A percentile compares a stretch with the other conserved stretches of the same genome.
phyloP scores from a whole-genome alignment of 2,113 vertebrate species.

The Cololabis saira region DNA sequence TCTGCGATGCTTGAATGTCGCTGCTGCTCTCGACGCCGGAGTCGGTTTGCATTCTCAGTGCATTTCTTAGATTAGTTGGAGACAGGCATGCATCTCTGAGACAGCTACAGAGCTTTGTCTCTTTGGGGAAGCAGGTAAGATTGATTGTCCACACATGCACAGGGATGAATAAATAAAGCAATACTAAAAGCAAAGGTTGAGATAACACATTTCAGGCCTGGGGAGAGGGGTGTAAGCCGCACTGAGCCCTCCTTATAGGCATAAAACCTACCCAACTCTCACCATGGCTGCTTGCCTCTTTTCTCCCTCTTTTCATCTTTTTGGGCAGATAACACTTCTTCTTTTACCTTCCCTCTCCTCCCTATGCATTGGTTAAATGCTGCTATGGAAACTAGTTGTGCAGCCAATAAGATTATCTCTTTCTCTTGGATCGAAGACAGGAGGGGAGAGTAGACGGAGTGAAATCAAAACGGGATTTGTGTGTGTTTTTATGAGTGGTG shows the following conservation, averaged over 20 bases:
- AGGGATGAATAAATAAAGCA: constrained; percentile 71
- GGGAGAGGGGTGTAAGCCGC: constrained; percentile 19
- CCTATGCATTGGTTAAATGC: constrained; percentile 73
- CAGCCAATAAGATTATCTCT: constrained; percentile 60
- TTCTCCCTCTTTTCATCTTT: constrained; percentile 62
- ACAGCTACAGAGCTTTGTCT: constrained; percentile 42
- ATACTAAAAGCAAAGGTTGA: constrained; percentile 62
- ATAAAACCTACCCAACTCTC: constrained; percentile 34
- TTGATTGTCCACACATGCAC: constrained; percentile 63
- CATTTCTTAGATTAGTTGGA: constrained; percentile 60
- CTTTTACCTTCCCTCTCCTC: constrained; percentile 53
- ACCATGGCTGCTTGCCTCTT: constrained; percentile 22
- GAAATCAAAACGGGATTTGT: constrained; percentile 79
- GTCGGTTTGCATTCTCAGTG: constrained; percentile 45
- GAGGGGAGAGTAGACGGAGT: constrained; percentile 42
- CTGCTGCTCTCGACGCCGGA: constrained; percentile 31
- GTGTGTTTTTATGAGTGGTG: constrained; percentile 70
- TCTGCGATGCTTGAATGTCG: constrained; percentile 40
- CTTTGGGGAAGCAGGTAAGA: constrained; percentile 56
- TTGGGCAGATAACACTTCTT: constrained; percentile 56
- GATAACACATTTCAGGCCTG: constrained; percentile 52
- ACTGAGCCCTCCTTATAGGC: constrained; percentile 39
- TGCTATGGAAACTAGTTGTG: constrained; percentile 72
- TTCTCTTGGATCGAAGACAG: constrained; percentile 46
- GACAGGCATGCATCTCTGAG: constrained; percentile 41